Conservation (phyloP, 2,888 invertebrate genomes). For the Lasioglossum figueresi region DNA sequence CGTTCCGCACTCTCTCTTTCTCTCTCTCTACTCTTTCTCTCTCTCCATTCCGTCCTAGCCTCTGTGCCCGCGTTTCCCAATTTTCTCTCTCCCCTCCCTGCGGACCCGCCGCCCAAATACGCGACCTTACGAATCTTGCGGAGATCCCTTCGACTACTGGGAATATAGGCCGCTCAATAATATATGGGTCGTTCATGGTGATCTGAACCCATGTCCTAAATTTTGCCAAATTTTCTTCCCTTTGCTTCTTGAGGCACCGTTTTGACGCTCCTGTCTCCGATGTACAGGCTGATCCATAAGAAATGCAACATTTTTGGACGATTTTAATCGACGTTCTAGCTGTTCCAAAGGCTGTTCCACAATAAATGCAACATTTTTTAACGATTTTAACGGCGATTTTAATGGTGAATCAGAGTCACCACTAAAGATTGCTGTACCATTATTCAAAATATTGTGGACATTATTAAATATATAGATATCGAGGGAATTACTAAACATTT, state of each 20-base stretch:
- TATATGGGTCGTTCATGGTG: background rate
- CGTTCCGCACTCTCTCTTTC: background rate
- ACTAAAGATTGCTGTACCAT: no score
- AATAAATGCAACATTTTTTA: no score
- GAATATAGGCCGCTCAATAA: slow-evolving; percentile 1
- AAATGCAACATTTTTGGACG: background rate
- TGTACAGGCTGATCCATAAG: background rate
- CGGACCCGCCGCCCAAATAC: background rate
- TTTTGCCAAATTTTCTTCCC: background rate
- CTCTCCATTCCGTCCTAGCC: background rate
- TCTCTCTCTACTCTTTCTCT: background rate
- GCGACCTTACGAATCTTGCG: slow-evolving; percentile 17
- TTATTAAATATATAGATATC: no score
- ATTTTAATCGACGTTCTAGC: no score
- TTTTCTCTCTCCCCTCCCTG: background rate
- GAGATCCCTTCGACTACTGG: background rate
- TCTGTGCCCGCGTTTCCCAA: background rate
- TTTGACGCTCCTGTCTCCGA: background rate
- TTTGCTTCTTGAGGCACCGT: background rate
- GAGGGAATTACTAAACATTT: no score
- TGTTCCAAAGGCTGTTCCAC: no score
- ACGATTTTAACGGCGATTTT: no score
- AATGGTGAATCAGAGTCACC: no score
- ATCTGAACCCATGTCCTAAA: background rate
- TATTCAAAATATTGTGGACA: no score